Evolutionary conservation across 2,113 vertebrate genomes (phyloP).

Genomic region (Pyrgilauda ruficollis): DNA sequence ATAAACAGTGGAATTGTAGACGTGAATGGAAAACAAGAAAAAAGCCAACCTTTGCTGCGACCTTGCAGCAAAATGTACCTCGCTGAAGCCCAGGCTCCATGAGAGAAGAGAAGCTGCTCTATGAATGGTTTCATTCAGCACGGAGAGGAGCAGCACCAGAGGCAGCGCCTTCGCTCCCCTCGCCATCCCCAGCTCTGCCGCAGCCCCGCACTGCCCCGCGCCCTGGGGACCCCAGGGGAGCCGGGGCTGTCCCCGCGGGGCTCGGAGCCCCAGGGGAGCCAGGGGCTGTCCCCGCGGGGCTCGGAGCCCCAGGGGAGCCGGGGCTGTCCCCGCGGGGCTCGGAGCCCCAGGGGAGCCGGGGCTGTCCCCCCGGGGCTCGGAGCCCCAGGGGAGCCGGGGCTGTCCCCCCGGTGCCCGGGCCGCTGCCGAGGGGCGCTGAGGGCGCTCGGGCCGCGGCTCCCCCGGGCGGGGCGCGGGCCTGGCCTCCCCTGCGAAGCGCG

Average conservation of each 20-base stretch:
- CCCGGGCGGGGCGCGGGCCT: fast-evolving
- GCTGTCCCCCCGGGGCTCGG: not conserved
- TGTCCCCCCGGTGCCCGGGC: fast-evolving
- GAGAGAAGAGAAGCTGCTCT: not conserved
- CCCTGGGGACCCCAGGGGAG: too few relatives aligned
- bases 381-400: fast-evolving
- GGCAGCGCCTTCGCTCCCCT: not conserved
- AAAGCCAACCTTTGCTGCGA: not conserved
- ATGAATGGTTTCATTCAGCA: not conserved
- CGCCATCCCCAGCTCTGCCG: not conserved
- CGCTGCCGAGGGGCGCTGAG: too few relatives aligned
- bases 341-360: fast-evolving
- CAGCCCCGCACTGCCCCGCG: not conserved
- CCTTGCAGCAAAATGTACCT: not conserved
- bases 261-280: too few relatives aligned
- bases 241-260: too few relatives aligned
- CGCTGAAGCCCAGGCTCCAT: not conserved
- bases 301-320: too few relatives aligned
- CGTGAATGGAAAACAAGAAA: not conserved
- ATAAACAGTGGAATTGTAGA: not conserved
- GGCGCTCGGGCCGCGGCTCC: not conserved
- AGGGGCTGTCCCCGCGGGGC: too few relatives aligned
- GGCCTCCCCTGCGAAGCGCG: not conserved
- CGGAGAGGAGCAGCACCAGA: not conserved
- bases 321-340: too few relatives aligned